Conservation (phyloP, 2,113 vertebrate genomes). For the Mormyrus iriodes region DNA sequence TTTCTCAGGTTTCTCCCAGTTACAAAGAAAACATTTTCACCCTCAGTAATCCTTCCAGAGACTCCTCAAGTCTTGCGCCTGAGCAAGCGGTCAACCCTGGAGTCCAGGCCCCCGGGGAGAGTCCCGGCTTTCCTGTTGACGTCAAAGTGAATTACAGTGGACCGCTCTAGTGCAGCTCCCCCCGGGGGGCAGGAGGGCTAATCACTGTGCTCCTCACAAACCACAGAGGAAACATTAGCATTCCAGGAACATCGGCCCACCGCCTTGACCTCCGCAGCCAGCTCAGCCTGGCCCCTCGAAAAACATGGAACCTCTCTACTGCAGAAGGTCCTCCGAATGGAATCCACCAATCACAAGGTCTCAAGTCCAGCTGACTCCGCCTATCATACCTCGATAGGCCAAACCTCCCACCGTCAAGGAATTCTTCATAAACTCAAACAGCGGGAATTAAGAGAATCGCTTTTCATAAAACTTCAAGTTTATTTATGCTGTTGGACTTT, state of each 20-base stretch:
- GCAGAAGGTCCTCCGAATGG: not conserved
- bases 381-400: not conserved
- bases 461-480: conserved; percentile 26
- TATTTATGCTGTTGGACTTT: conserved; percentile 31
- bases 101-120: conserved; percentile 51
- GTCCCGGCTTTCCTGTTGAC: conserved; percentile 62
- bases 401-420: conserved; percentile 12
- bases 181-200: conserved; percentile 63
- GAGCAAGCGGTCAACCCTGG: conserved; percentile 29
- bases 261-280: conserved; percentile 32
- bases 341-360: not conserved
- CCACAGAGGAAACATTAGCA: conserved; percentile 67
- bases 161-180: conserved; percentile 48
- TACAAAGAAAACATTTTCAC: conserved; percentile 70
- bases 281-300: conserved; percentile 25
- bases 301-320: conserved; percentile 14
- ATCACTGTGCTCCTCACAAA: conserved; percentile 53
- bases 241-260: conserved; percentile 49
- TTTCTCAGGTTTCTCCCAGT: conserved; percentile 60
- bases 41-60: conserved; percentile 56
- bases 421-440: conserved; percentile 27
- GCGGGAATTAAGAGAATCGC: conserved; percentile 18
- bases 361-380: not conserved
- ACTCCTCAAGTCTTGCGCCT: conserved; percentile 23
- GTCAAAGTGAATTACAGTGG: conserved; percentile 61